These are phyloP conservation scores for Dendronephthya gigantea DNA, from an alignment of 64 coral and sea anemone species.

Conservation along the genomic window DNA sequence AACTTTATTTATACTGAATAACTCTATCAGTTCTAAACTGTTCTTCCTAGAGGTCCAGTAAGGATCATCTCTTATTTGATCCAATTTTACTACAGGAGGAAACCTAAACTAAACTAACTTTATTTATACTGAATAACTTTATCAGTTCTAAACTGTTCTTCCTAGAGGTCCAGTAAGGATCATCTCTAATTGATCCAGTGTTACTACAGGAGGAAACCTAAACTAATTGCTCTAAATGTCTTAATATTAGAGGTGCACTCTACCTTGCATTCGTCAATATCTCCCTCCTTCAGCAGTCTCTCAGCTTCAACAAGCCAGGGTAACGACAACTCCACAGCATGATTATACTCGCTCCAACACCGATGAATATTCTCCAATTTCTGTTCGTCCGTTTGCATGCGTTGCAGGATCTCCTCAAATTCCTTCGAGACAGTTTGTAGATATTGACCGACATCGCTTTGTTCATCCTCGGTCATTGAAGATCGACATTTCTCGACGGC, in stretches of 20 bases:
- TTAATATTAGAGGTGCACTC: background rate
- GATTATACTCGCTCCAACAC: background rate
- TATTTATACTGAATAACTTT: too few species aligned
- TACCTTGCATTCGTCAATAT: background rate
- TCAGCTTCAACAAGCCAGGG: conserved; percentile 1
- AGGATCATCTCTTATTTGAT: too few species aligned
- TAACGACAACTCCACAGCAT: background rate
- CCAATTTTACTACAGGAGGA: too few species aligned
- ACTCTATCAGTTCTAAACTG: too few species aligned
- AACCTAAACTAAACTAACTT: too few species aligned
- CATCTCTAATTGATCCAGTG: too few species aligned
- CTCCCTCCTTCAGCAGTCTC: background rate
- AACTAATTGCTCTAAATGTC: too few species aligned
- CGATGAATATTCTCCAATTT: background rate
- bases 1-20: too few species aligned
- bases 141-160: too few species aligned
- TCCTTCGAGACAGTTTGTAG: background rate
- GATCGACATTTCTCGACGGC: background rate
- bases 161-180: too few species aligned
- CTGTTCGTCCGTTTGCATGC: background rate
- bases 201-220: too few species aligned
- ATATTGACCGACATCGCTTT: background rate
- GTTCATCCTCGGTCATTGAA: background rate
- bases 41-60: too few species aligned
- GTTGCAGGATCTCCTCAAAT: background rate